Conservation (phyloP, 2,888 invertebrate genomes). For the Temnothorax unifasciatus region DNA sequence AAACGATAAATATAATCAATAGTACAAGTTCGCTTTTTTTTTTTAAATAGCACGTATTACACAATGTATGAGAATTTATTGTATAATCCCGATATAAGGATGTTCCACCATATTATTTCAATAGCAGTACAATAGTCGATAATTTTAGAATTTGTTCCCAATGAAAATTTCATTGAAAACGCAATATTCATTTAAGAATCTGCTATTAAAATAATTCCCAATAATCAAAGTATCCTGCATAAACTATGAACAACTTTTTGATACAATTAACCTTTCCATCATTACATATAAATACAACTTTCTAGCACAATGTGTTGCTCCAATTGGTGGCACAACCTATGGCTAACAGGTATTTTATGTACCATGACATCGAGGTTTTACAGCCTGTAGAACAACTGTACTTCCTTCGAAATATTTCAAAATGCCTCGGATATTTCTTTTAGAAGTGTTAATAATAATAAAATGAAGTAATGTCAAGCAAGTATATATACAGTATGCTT, state of each 20-base stretch:
- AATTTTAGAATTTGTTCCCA: not conserved
- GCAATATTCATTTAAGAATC: not conserved
- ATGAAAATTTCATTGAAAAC: not conserved
- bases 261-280: slow-evolving; percentile 70
- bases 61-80: slow-evolving; percentile 16
- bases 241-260: slow-evolving; percentile 60
- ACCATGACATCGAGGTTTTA: slow-evolving; percentile 63
- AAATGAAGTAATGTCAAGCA: slow-evolving; percentile 27
- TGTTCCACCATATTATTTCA: not conserved
- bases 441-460: not conserved
- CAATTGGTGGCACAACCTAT: slow-evolving; percentile 73
- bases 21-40: not conserved
- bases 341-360: slow-evolving; percentile 74
- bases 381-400: slow-evolving; percentile 24
- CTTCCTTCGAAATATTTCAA: slow-evolving; percentile 15
- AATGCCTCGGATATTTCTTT: not conserved
- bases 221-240: slow-evolving; percentile 10
- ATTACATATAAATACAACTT: slow-evolving; percentile 67
- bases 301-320: slow-evolving; percentile 66
- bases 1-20: not conserved
- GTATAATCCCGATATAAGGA: not conserved
- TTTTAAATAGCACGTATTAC: slow-evolving; percentile 6
- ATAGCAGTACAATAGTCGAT: not conserved
- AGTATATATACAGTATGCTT: slow-evolving; percentile 48
- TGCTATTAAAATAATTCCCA: not conserved